Evolutionary conservation across 2,797 vertebrate species (phyloP).

Genomic region (Zalophus californianus): DNA sequence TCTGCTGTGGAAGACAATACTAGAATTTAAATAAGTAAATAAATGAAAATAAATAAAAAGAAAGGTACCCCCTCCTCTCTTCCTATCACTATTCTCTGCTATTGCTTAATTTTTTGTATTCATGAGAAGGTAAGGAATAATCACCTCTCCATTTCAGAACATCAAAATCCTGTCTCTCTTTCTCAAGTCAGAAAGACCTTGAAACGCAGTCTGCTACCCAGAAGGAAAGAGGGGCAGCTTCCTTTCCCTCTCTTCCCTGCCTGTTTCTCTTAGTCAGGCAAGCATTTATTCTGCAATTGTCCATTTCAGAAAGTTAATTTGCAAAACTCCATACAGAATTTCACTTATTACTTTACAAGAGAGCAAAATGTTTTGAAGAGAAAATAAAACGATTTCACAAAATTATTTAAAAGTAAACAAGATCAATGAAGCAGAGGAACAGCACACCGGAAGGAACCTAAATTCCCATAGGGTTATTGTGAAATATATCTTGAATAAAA

Average conservation of each 20-base stretch:
- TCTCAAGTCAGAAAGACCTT: not conserved
- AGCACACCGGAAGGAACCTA: not conserved
- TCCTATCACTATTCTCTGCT: not conserved
- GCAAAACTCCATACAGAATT: not conserved
- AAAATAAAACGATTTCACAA: not conserved
- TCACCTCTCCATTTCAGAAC: not conserved
- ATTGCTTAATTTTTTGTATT: not conserved
- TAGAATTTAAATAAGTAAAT: not conserved
- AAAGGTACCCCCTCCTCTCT: not conserved
- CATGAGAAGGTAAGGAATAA: not conserved
- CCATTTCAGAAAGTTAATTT: constrained; percentile 43
- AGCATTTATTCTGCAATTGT: not conserved
- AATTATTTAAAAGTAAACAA: not conserved
- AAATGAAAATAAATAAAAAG: not conserved
- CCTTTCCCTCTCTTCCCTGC: not conserved
- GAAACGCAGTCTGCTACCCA: not conserved
- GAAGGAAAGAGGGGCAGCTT: not conserved
- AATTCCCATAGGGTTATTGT: not conserved
- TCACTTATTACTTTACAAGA: not conserved
- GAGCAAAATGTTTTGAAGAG: not conserved
- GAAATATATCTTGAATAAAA: not conserved
- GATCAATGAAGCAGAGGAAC: not conserved
- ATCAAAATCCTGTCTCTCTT: not conserved
- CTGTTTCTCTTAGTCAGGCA: not conserved
- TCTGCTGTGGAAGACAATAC: not conserved